Conservation (phyloP, 2,113 vertebrate species). For the Sceloporus undulatus region DNA sequence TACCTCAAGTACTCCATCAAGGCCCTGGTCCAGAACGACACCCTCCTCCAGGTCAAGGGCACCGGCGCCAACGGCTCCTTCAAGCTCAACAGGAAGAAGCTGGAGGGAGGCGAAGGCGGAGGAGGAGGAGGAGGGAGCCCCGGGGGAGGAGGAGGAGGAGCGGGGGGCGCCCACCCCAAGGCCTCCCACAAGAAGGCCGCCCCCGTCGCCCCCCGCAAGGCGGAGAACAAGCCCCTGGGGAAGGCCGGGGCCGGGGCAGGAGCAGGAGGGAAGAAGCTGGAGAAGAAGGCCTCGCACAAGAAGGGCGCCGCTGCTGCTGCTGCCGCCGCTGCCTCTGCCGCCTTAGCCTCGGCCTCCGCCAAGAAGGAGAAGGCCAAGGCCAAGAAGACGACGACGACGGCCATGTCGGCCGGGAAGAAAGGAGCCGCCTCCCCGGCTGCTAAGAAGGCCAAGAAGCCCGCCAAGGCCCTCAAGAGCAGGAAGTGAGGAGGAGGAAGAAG, state of each 20-base stretch:
- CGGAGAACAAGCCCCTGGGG: slow-evolving; percentile 69
- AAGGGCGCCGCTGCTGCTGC: slow-evolving; percentile 50
- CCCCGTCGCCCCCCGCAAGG: slow-evolving; percentile 43
- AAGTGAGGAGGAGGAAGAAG: slow-evolving; percentile 66
- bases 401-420: slow-evolving; percentile 62
- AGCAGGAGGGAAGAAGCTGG: slow-evolving; percentile 59
- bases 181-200: slow-evolving; percentile 33
- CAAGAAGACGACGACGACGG: slow-evolving; percentile 59
- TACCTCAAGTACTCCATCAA: slow-evolving; percentile 89
- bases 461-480: slow-evolving; percentile 82
- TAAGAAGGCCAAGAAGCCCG: slow-evolving; percentile 84
- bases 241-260: slow-evolving; percentile 36
- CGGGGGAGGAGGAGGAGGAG: slow-evolving; percentile 37
- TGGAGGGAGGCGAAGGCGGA: slow-evolving; percentile 75
- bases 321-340: background rate
- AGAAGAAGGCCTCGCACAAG: slow-evolving; percentile 73
- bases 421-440: slow-evolving; percentile 70
- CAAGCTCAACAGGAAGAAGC: slow-evolving; percentile 87
- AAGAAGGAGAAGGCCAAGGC: slow-evolving; percentile 74
- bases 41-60: slow-evolving; percentile 88
- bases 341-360: slow-evolving; percentile 27
- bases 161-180: slow-evolving; percentile 23
- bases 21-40: slow-evolving; percentile 89
- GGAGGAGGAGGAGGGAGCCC: slow-evolving; percentile 56
- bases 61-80: slow-evolving; percentile 90